A percentile compares a stretch with the other conserved stretches of the same genome.
Evolutionary conservation across 2,797 vertebrate genomes (phyloP).

Genomic region (Ataeniobius toweri): DNA sequence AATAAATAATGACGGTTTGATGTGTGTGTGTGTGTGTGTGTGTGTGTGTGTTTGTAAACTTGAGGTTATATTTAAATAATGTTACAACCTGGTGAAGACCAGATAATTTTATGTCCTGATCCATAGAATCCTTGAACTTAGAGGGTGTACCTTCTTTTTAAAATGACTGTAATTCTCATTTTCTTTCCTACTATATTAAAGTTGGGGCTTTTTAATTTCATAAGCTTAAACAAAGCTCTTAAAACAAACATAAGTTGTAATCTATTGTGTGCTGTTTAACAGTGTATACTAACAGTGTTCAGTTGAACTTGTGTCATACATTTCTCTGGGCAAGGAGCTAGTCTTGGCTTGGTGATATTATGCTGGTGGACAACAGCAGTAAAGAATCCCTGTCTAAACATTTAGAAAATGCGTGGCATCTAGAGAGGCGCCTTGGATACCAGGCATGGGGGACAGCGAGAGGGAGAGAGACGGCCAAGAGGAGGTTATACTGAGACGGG

Average conservation of each 20-base stretch:
- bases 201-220: neutral
- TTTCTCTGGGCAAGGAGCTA: constrained; percentile 7
- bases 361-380: constrained; percentile 36
- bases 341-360: constrained; percentile 17
- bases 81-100: no score
- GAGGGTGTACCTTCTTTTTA: no score
- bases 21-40: no score
- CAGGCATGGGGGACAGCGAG: constrained; percentile 36
- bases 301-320: neutral
- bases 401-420: constrained; percentile 73
- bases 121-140: no score
- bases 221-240: no score
- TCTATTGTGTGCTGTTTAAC: neutral
- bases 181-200: neutral
- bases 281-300: neutral
- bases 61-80: no score
- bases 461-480: constrained; percentile 29
- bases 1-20: no score
- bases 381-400: constrained; percentile 63
- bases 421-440: constrained; percentile 65
- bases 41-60: no score
- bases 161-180: neutral
- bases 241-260: neutral
- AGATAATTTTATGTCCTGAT: neutral
- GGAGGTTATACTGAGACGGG: constrained; percentile 34